A percentile compares a stretch with the other conserved stretches of the same genome.
phyloP scores from a whole-genome alignment of 2,797 vertebrate genomes.

The Sebastes glaucus region DNA sequence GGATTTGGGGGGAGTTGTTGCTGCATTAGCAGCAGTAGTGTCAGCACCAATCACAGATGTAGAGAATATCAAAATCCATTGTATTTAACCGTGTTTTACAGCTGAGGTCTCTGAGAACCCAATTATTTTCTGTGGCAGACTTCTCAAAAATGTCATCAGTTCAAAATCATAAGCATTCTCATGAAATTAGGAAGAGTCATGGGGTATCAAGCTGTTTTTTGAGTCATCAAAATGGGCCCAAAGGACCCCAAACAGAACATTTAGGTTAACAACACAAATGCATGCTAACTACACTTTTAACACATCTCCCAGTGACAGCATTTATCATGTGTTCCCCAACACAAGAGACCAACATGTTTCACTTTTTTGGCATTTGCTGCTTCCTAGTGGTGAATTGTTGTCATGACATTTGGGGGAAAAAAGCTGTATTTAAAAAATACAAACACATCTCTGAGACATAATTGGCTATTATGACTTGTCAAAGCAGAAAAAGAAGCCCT shows the following conservation, averaged over 20 bases:
- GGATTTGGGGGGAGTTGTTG: neutral
- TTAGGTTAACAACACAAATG: neutral
- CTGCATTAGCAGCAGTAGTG: neutral
- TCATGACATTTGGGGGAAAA: slow-evolving; percentile 5
- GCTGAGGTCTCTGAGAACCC: neutral
- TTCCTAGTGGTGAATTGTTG: slow-evolving; percentile 61
- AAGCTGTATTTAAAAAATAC: neutral
- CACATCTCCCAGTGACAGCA: neutral
- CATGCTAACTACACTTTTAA: neutral
- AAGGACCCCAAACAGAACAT: neutral
- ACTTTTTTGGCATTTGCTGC: slow-evolving; percentile 61
- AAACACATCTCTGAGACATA: neutral
- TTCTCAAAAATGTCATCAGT: neutral
- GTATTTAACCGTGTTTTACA: neutral
- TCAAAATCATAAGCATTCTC: neutral
- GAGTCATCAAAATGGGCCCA: neutral
- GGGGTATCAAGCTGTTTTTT: neutral
- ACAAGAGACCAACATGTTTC: neutral
- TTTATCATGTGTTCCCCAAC: neutral
- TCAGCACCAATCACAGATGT: neutral
- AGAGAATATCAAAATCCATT: neutral
- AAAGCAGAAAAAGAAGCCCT: neutral
- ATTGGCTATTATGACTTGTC: neutral
- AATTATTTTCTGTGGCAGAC: neutral
- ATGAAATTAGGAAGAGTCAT: neutral